Percentiles rank a stretch among this genome's conserved stretches.
Conservation (phyloP, 2,888 invertebrate species). For the Colostygia pectinataria region DNA sequence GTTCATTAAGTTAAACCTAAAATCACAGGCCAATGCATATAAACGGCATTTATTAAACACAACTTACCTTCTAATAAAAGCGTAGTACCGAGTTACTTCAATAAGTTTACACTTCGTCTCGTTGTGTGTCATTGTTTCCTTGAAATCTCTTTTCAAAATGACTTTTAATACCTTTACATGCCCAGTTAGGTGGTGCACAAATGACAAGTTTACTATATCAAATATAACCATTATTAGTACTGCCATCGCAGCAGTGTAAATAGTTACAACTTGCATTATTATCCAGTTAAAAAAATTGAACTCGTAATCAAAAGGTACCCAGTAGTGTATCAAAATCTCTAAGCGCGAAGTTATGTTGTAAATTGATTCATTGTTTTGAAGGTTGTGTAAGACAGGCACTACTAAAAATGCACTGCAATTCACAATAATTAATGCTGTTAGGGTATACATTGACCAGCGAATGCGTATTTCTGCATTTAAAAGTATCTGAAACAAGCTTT, state of each 20-base stretch:
- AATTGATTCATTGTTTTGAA: slow-evolving; percentile 35
- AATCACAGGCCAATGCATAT: no score
- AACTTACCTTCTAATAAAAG: slow-evolving; percentile 45
- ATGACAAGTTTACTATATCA: slow-evolving; percentile 42
- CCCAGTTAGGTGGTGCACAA: slow-evolving; percentile 47
- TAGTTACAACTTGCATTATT: slow-evolving; percentile 37
- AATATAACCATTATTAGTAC: slow-evolving; percentile 34
- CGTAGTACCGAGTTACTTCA: slow-evolving; percentile 43
- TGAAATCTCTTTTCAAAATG: slow-evolving; percentile 33
- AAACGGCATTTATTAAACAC: neutral
- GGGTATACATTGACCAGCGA: slow-evolving; percentile 18
- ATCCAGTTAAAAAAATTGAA: slow-evolving; percentile 43
- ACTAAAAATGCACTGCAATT: slow-evolving; percentile 25
- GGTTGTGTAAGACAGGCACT: slow-evolving; percentile 29
- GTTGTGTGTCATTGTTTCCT: slow-evolving; percentile 29
- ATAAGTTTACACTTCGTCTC: slow-evolving; percentile 37
- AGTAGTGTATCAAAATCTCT: slow-evolving; percentile 46
- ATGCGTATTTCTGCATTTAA: slow-evolving; percentile 28
- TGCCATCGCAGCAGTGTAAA: slow-evolving; percentile 27
- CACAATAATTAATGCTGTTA: slow-evolving; percentile 14
- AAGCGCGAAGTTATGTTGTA: slow-evolving; percentile 40
- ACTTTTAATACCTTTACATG: slow-evolving; percentile 48
- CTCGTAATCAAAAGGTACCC: slow-evolving; percentile 51
- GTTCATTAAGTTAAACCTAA: no score
- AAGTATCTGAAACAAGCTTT: slow-evolving; percentile 27